Conservation (phyloP, 2,888 invertebrate species). For the Chrysolina oricalcia region DNA sequence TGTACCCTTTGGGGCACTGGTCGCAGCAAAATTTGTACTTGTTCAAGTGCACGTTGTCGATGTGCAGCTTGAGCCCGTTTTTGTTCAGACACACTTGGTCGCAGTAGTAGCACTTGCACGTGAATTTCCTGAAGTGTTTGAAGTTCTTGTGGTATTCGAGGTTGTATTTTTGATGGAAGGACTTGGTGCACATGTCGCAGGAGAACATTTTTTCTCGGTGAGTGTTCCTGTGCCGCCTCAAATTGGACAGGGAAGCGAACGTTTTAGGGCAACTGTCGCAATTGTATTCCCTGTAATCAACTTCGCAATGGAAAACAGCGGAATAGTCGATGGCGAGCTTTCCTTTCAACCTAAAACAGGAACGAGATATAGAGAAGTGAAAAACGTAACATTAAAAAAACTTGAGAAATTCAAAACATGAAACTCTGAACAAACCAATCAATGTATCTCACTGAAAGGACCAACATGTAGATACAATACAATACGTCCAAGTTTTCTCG, state of each 20-base stretch:
- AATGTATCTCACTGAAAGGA: no score
- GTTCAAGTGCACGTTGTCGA: conserved; percentile 70
- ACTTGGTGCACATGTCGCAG: conserved; percentile 56
- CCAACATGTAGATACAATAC: no score
- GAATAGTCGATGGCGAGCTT: conserved; percentile 34
- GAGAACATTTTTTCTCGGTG: conserved; percentile 53
- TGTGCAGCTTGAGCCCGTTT: conserved; percentile 52
- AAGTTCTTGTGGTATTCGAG: conserved; percentile 72
- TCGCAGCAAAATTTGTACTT: conserved; percentile 66
- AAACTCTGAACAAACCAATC: no score
- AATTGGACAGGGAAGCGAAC: conserved; percentile 47
- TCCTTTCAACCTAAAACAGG: conserved; percentile 44
- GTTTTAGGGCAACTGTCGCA: conserved; percentile 54
- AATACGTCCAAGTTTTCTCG: no score
- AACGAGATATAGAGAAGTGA: conserved; percentile 6
- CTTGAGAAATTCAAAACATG: neutral
- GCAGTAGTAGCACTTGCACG: conserved; percentile 55
- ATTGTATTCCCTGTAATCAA: conserved; percentile 38
- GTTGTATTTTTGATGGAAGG: conserved; percentile 72
- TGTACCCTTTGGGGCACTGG: conserved; percentile 58
- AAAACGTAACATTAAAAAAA: neutral
- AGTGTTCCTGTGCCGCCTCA: conserved; percentile 50
- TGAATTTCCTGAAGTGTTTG: conserved; percentile 47
- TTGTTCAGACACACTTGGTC: conserved; percentile 54
- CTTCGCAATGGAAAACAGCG: conserved; percentile 41